Percentiles rank a stretch among this genome's conserved stretches.
Evolutionary conservation across 2,888 invertebrate species (phyloP).

Genomic region (Ectemnius lituratus): DNA sequence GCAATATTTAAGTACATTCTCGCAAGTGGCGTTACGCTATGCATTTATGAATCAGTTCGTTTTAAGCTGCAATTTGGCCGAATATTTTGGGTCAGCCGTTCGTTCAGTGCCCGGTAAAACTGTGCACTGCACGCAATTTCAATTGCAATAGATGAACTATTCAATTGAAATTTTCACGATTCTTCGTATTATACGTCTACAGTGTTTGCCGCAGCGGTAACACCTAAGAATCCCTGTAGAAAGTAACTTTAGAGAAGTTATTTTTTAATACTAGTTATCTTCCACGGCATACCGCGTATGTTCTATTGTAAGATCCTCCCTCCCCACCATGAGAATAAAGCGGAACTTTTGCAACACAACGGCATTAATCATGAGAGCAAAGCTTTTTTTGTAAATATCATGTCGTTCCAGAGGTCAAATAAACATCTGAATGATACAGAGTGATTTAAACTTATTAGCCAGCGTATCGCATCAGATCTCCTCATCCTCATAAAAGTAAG

Average conservation of each 20-base stretch:
- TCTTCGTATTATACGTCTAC: conserved; percentile 23
- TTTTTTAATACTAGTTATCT: conserved; percentile 33
- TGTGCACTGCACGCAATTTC: conserved; percentile 18
- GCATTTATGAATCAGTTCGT: conserved; percentile 54
- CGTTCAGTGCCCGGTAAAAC: conserved; percentile 39
- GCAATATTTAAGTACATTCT: conserved; percentile 40
- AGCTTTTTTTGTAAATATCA: conserved; percentile 60
- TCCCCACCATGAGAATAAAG: conserved; percentile 39
- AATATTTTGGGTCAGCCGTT: conserved; percentile 42
- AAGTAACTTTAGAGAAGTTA: conserved; percentile 28
- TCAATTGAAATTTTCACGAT: conserved; percentile 15
- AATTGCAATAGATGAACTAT: conserved; percentile 21
- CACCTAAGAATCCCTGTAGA: conserved; percentile 28
- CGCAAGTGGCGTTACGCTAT: conserved; percentile 3
- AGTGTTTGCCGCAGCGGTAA: conserved; percentile 9
- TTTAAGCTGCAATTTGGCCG: conserved; percentile 32
- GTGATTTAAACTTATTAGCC: conserved; percentile 20
- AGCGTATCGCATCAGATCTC: too few species aligned
- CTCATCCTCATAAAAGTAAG: too few species aligned
- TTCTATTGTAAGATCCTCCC: conserved; percentile 47
- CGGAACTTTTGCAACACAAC: conserved; percentile 47
- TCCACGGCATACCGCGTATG: conserved; percentile 38
- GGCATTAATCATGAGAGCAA: conserved; percentile 42
- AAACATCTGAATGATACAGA: conserved; percentile 46
- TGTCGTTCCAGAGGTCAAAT: conserved; percentile 53